Evolutionary conservation across 2,888 invertebrate genomes (phyloP), one percentile per base, ranked within the genome.

Genomic region (Habroteleia sp.): DNA sequence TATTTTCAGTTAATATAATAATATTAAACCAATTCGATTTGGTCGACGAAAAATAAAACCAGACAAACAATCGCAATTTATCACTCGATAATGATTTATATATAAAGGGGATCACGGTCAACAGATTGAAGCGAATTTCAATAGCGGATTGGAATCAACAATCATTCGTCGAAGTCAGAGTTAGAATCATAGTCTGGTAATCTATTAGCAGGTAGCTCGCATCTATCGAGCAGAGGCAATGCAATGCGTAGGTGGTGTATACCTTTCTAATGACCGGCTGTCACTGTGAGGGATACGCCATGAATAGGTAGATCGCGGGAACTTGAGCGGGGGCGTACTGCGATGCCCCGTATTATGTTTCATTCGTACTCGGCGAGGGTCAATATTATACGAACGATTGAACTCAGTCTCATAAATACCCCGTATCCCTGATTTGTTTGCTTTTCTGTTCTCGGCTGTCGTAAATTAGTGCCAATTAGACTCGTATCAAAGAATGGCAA

Each of bases 401-500:
- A 84, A 80, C 80, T 77, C 62, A 63, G 69, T 74, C 76, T 66
- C 58, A 77, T 76, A 74, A 75, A 74, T 74, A 71, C 69, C 66
- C 16, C 35, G 68, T 80, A 79, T 80, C 80, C 82, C 81, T 79
- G 81, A 81, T 84, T 87, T 87, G 84, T 88, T 87, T 88, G 84
- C 84, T 73, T 80, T 82, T 80, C 82, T 81, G 68, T 79, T 76
- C 75, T 41, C 83, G 84, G 84, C 83, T 83, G 79, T 81, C 44
- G 72, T 50, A 85, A 87, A 87, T 88, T 88, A 86, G 84, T 82
- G 74, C 82, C 86, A 85, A 87, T 88, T 88, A 85, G 80, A 80
- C 31, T 76, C 76, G 77, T 77, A 80, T 76, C 44, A 54, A 65
- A 42, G 44, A 69, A 41, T 20, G 42, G n/a, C 16, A 20, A 50